Conservation (phyloP, 2,888 invertebrate genomes). For the Ormyrus pomaceus region DNA sequence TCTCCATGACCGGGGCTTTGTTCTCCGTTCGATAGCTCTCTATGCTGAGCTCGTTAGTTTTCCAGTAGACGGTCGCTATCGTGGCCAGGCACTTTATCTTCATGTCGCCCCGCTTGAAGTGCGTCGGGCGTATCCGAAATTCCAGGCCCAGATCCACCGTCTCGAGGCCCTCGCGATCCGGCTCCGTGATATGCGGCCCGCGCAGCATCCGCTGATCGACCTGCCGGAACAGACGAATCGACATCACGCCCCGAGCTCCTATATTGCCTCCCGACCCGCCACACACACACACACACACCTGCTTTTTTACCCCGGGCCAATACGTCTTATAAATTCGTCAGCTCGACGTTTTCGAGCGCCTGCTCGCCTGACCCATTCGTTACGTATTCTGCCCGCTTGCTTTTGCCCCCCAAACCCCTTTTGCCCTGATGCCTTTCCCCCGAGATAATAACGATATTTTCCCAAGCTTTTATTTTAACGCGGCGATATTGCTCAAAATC, state of each 20-base stretch:
- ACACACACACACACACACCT: neutral
- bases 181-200: conserved; percentile 77
- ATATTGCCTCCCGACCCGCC: no score
- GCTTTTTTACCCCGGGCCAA: neutral
- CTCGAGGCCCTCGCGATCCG: conserved; percentile 82
- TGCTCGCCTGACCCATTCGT: neutral
- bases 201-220: conserved; percentile 76
- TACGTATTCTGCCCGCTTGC: neutral
- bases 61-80: conserved; percentile 90
- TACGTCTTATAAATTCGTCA: conserved; percentile 34
- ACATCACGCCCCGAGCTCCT: no score
- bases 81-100: conserved; percentile 93
- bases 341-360: neutral
- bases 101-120: conserved; percentile 90
- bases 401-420: no score
- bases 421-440: no score
- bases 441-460: no score
- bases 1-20: conserved; percentile 84
- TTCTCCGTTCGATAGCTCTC: conserved; percentile 82
- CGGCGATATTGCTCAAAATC: no score
- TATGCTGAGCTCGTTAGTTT: conserved; percentile 92
- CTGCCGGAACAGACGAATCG: conserved; percentile 59
- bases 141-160: conserved; percentile 87
- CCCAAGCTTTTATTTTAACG: no score
- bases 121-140: conserved; percentile 87